Evolutionary conservation across 2,888 invertebrate species (phyloP).

Genomic region (Meta bourneti): DNA sequence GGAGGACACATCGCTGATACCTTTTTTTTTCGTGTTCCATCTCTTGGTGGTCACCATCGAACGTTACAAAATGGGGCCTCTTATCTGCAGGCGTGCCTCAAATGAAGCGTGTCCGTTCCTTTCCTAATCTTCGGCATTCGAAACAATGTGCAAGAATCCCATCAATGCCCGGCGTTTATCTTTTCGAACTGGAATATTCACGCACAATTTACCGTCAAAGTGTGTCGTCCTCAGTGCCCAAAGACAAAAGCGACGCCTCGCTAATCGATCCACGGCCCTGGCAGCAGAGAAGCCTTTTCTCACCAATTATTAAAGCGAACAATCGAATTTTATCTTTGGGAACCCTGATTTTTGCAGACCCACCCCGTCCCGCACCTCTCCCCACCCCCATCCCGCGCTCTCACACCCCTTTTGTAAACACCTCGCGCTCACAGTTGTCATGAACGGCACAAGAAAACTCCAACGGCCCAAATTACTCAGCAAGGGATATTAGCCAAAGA

Average conservation of each 20-base stretch:
- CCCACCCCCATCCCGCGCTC: not conserved
- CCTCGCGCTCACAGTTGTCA: slow-evolving; percentile 43
- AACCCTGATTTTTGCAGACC: slow-evolving; percentile 54
- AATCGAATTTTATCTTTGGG: slow-evolving; percentile 74
- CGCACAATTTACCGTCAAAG: slow-evolving; percentile 73
- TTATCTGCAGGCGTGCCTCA: slow-evolving; percentile 38
- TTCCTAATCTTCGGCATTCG: slow-evolving; percentile 58
- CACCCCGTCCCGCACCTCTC: not conserved
- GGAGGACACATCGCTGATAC: not conserved
- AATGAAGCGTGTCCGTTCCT: slow-evolving; percentile 52
- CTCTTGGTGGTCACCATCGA: slow-evolving; percentile 34
- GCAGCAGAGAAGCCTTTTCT: slow-evolving; percentile 8
- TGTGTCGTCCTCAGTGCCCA: slow-evolving; percentile 62
- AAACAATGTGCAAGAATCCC: slow-evolving; percentile 70
- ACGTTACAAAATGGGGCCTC: not conserved
- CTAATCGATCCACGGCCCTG: slow-evolving; percentile 47
- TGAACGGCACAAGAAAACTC: slow-evolving; percentile 57
- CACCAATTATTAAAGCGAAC: slow-evolving; percentile 66
- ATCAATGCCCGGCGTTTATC: slow-evolving; percentile 56
- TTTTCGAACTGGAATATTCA: slow-evolving; percentile 57
- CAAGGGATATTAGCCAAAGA: slow-evolving; percentile 52
- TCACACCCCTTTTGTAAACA: slow-evolving; percentile 45
- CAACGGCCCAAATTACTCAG: slow-evolving; percentile 44
- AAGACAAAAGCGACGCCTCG: slow-evolving; percentile 47
- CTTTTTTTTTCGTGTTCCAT: slow-evolving; percentile 2